Evolutionary conservation across 2,888 invertebrate genomes (phyloP), one percentile per base, ranked within the genome.

Genomic region (Labia minor): DNA sequence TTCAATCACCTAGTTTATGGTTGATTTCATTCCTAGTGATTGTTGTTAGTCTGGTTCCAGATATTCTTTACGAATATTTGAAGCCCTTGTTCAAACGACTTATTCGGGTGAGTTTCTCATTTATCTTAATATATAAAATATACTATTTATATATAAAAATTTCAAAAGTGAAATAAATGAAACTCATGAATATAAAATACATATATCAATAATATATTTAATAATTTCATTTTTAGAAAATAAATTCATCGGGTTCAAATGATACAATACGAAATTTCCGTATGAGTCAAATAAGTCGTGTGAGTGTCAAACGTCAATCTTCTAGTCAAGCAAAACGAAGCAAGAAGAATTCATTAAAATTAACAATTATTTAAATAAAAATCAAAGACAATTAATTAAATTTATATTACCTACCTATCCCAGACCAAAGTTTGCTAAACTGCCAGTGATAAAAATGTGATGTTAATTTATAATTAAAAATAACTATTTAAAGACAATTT

Each of bases 1-100:
- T 86, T n/a, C 69, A 73, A 0, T 83, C 86, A 0, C 75, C 82
- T 0, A 74, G 82, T 0, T 84, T 86, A 73, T 86, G 85, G 83
- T 70, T 85, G n/a, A 74, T 85, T 16, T 82, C 85, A 61, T 4
- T 83, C 0, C 18, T 83, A 0, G 76, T 82, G 0, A 73, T 82
- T 0, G 74, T 82, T 0, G 76, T 81, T 0, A 79, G 82, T 21
- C 75, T 88, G 11, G 71, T 81, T 61, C 88, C 88, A 0, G 86
- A 87, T 74, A 80, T 76, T 37, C 19, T 71, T 0, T 66, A 72
- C 16, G 69, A 67, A 61, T 71, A 69, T 1, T 26, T 71, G 14
- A 62, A 65, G 18, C 21, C 20, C 10, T 62, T 8, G 6, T 33
- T 6, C 6, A 6, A 8, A 8, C 33, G 33, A 11, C 33, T 33